phyloP scores from a whole-genome alignment of 2,888 invertebrate genomes.

The Tanypteryx hageni region DNA sequence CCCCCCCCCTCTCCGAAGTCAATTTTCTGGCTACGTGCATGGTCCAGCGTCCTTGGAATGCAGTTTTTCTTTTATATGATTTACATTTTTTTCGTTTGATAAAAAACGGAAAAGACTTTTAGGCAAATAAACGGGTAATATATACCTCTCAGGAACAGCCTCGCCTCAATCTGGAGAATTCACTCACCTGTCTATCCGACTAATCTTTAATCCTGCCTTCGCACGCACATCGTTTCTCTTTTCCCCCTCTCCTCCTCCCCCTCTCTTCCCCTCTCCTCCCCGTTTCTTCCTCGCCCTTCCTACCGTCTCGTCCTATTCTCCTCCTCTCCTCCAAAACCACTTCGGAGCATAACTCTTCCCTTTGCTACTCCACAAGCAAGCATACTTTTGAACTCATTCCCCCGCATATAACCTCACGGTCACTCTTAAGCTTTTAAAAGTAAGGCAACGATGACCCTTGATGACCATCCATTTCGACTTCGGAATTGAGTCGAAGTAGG shows the following conservation, averaged over 20 bases:
- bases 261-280: neutral
- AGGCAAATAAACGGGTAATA: neutral
- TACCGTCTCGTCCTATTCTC: neutral
- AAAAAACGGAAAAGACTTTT: no score
- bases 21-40: no score
- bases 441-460: slow-evolving; percentile 6
- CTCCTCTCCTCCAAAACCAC: neutral
- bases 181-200: neutral
- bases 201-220: neutral
- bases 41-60: no score
- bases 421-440: slow-evolving; percentile 5
- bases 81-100: no score
- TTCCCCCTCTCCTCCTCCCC: neutral
- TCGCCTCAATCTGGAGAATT: neutral
- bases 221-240: neutral
- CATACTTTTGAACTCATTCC: neutral
- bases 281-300: neutral
- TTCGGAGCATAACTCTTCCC: neutral
- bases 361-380: neutral
- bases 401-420: neutral
- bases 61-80: no score
- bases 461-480: neutral
- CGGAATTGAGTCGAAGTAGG: no score
- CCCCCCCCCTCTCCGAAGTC: no score
- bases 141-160: neutral